Conservation (phyloP, 2,113 vertebrate genomes). For the Meles meles region DNA sequence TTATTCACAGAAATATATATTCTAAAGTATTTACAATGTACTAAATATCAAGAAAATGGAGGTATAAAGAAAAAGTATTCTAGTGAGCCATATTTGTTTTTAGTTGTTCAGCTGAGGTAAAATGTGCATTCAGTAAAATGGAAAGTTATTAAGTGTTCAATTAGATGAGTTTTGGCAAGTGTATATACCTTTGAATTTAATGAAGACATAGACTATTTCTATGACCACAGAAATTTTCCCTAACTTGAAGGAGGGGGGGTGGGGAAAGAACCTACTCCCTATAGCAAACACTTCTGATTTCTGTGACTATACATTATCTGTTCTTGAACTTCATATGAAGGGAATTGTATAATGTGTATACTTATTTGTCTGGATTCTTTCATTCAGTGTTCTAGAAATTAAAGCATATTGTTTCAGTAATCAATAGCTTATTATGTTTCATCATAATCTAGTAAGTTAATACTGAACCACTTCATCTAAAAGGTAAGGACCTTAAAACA, state of each 20-base stretch:
- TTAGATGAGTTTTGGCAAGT: not conserved
- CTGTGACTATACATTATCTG: not conserved
- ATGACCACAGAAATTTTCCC: not conserved
- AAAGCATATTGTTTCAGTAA: not conserved
- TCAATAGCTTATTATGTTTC: not conserved
- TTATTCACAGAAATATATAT: not conserved
- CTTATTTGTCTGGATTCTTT: not conserved
- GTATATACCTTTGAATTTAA: not conserved
- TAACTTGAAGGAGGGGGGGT: too few species aligned
- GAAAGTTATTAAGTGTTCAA: not conserved
- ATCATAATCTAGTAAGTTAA: not conserved
- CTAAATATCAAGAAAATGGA: not conserved
- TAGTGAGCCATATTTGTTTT: not conserved
- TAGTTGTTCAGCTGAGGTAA: not conserved
- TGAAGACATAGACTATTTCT: not conserved
- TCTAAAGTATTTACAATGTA: not conserved
- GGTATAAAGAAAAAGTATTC: not conserved
- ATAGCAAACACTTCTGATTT: not conserved
- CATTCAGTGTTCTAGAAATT: not conserved
- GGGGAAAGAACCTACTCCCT: not conserved
- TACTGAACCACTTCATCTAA: not conserved
- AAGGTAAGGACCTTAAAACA: not conserved
- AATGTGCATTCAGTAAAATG: not conserved
- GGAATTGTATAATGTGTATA: not conserved
- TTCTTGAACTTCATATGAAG: not conserved